Percentiles rank a stretch among this genome's conserved stretches.
Evolutionary conservation across 1,140 invertebrate species (phyloP).

Genomic region (Glossosoma conforme): DNA sequence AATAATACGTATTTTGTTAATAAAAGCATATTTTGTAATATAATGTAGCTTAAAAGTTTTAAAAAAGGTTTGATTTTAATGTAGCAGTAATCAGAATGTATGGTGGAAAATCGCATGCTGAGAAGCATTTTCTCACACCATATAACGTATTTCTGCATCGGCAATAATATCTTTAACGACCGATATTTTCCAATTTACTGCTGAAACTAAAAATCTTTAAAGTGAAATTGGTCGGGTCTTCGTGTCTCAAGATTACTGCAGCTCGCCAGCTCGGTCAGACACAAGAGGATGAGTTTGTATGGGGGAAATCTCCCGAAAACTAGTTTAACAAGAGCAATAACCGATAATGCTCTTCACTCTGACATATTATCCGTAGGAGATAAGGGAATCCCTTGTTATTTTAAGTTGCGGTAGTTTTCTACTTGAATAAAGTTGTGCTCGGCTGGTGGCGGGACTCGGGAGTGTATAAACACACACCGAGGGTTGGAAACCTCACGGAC

Average conservation of each 20-base stretch:
- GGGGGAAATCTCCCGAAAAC: conserved; percentile 15
- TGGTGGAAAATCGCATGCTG: no score
- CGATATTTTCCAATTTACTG: conserved; percentile 30
- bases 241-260: conserved; percentile 22
- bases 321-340: conserved; percentile 29
- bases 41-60: no score
- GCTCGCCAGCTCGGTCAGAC: conserved; percentile 6
- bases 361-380: conserved; percentile 30
- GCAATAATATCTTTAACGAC: conserved; percentile 28
- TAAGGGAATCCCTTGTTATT: conserved; percentile 31
- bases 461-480: neutral
- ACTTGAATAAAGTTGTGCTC: conserved; percentile 23
- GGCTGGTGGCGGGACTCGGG: no score
- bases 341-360: conserved; percentile 29
- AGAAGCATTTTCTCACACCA: no score
- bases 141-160: conserved; percentile 17
- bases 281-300: neutral
- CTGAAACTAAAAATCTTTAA: conserved; percentile 26
- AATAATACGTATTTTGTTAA: no score
- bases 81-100: no score
- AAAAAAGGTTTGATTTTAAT: no score
- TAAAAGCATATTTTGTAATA: no score
- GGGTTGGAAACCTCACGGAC: neutral
- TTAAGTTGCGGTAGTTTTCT: conserved; percentile 27
- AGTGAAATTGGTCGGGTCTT: conserved; percentile 21